phyloP scores from a whole-genome alignment of 1,140 invertebrate genomes.

The Aphelinus certus region DNA sequence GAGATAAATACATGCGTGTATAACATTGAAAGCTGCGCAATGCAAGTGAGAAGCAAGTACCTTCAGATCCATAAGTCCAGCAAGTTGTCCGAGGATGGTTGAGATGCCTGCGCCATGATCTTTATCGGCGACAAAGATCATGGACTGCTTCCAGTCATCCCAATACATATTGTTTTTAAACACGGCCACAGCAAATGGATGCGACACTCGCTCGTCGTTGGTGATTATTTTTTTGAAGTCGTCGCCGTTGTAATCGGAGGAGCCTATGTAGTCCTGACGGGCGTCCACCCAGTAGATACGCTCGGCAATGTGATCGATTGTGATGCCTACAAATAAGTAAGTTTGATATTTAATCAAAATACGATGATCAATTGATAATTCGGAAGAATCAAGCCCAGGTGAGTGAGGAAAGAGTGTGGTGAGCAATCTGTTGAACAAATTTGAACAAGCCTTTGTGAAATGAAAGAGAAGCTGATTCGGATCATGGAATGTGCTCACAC shows the following conservation, averaged over 20 bases:
- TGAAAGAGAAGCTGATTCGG: no score
- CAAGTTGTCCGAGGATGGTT: constrained; percentile 70
- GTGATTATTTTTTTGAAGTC: constrained; percentile 77
- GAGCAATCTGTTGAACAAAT: no score
- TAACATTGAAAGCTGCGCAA: background rate
- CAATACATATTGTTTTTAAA: constrained; percentile 91
- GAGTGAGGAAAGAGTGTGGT: no score
- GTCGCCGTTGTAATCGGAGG: constrained; percentile 83
- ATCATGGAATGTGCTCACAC: no score
- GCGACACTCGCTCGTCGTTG: constrained; percentile 73
- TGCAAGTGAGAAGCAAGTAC: constrained; percentile 54
- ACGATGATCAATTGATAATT: no score
- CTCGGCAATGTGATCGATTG: constrained; percentile 84
- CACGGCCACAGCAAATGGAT: constrained; percentile 87
- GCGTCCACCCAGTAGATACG: constrained; percentile 91
- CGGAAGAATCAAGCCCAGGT: no score
- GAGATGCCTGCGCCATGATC: constrained; percentile 72
- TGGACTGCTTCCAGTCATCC: constrained; percentile 87
- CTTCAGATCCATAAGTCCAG: constrained; percentile 86
- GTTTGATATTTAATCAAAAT: no score
- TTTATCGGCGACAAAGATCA: constrained; percentile 83
- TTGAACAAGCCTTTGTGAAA: no score
- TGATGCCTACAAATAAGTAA: constrained; percentile 65
- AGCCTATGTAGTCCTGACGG: constrained; percentile 84
- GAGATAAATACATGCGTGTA: no score